These are phyloP conservation scores for Prionace glauca DNA, from an alignment of 2,797 vertebrate species.

Conservation along the genomic window DNA sequence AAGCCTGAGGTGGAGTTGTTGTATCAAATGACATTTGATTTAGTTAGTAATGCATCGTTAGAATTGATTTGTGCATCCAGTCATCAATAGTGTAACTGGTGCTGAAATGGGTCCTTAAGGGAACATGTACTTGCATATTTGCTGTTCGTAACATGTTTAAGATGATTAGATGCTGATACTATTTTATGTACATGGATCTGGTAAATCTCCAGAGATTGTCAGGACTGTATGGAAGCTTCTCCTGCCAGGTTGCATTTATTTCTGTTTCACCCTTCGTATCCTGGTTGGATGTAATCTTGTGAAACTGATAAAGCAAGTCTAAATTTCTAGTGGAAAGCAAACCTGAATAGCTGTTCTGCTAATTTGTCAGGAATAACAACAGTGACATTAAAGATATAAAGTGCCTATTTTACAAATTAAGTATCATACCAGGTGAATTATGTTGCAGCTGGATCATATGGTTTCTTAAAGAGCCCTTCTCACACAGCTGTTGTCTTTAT, in stretches of 20 bases:
- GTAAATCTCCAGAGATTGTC: neutral
- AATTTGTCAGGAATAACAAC: neutral
- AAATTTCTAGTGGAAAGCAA: neutral
- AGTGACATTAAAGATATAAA: neutral
- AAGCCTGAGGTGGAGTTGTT: neutral
- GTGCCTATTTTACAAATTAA: neutral
- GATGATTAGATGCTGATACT: neutral
- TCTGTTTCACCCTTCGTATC: too few relatives aligned
- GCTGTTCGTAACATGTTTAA: neutral
- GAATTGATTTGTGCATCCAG: neutral
- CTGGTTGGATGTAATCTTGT: neutral
- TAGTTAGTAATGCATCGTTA: neutral
- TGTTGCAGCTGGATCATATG: slow-evolving; percentile 2
- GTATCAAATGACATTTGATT: neutral
- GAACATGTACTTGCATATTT: neutral
- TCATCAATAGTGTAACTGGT: neutral
- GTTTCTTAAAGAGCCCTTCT: neutral
- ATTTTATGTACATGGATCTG: neutral
- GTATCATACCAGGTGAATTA: neutral
- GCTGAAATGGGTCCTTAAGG: neutral
- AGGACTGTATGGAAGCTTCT: neutral
- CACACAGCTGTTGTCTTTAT: slow-evolving; percentile 10
- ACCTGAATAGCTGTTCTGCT: neutral
- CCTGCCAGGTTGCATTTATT: neutral
- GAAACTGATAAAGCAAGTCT: neutral